A percentile compares a stretch with the other conserved stretches of the same genome.
These are phyloP conservation scores for Heterocephalus glaber DNA, from an alignment of 2,113 vertebrate species.

Conservation along the genomic window DNA sequence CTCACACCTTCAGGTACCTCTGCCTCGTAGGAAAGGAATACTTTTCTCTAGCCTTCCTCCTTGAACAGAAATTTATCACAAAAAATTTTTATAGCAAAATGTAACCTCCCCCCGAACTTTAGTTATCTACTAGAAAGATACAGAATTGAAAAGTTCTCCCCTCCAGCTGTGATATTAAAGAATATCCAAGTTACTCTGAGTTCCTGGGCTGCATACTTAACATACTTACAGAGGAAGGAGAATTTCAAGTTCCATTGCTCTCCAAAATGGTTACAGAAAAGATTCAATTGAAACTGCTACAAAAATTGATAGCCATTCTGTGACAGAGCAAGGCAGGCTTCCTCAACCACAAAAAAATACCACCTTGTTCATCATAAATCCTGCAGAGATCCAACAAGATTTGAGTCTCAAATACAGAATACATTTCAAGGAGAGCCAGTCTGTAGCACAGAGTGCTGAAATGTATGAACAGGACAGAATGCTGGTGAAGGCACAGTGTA, in stretches of 20 bases:
- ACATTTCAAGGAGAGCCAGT: not conserved
- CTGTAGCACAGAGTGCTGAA: not conserved
- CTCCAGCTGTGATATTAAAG: not conserved
- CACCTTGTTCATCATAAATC: not conserved
- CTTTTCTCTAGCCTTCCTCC: not conserved
- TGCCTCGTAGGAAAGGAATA: not conserved
- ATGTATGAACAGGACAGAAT: not conserved
- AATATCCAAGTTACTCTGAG: not conserved
- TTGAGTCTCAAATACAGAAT: not conserved
- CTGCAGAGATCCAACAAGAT: not conserved
- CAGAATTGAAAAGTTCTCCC: not conserved
- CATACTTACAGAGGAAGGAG: not conserved
- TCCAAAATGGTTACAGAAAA: not conserved
- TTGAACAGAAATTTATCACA: not conserved
- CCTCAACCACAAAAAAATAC: not conserved
- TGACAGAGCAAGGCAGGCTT: not conserved
- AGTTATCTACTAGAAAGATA: constrained; percentile 23
- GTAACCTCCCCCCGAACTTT: not conserved
- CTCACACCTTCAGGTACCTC: not conserved
- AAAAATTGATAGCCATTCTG: not conserved
- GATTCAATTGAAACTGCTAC: not conserved
- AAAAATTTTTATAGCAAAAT: constrained; percentile 27
- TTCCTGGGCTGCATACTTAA: not conserved
- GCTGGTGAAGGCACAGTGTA: constrained; percentile 64
- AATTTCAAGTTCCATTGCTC: not conserved